Base-by-base conservation (phyloP, 2,888 invertebrate genomes). In the Andrena camellia region DNA sequence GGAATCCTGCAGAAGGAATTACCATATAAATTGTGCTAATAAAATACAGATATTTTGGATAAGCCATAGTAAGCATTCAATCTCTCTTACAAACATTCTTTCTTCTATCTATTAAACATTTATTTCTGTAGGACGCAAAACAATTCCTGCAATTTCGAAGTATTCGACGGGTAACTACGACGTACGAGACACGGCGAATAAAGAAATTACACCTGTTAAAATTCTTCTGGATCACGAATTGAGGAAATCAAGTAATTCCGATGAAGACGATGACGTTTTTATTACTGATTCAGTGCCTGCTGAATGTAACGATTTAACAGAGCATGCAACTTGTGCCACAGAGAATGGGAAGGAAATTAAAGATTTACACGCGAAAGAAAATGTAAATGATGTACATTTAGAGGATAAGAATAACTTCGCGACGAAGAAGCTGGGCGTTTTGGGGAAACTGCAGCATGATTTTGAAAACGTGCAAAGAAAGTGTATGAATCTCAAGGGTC, bases 11-110 rank as follows among this genome's bases (percentile, higher is more conserved):
- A 85, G 91, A 26, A 89, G 83, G 57, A 81, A 84, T 81, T 86
- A 86, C 64, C 89, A 79, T 20, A 77, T 80, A 13, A 67, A 78
- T 7, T 85, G 89, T 68, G 90, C 87, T 3, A 73, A 78, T n/a
- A 90, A 86, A 68, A 91, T 92, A 74, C 87, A 90, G 84, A 60
- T 17, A 2, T 91, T 88, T 62, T 92, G 91, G 90, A 74, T 87
- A 62, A 88, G 63, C 10, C 69, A 81, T 29, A 87, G 90, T 90
- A 79, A 86, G 90, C 78, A 62, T 29, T 20, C 13, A 1, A 31
- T 72, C 31, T 59, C 31, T 60, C 63, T 62, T 80, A 6, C 3
- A 10, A 8, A 31, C 13, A 54, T 57, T 17, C 8, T n/a, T 7
- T 8, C 57, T 29, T 33, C 31, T 42, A 26, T 5, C 23, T 13